Evolutionary conservation across 2,888 invertebrate species (phyloP), one percentile per base, ranked within the genome.

Genomic region (Pinctada fucata): DNA sequence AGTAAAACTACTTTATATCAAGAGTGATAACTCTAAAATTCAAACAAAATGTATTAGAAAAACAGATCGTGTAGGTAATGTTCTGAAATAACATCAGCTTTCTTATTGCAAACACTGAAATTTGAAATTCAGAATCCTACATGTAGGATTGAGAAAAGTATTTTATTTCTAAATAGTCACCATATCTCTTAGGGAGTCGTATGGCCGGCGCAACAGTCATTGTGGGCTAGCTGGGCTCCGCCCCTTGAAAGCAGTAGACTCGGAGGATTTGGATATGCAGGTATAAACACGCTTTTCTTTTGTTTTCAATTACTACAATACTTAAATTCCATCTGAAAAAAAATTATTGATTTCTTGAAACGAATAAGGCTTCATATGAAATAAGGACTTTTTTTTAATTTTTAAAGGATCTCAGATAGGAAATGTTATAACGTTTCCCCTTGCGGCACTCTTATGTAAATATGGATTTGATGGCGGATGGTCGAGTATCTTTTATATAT

Each of bases 181-280:
- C 31, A 31, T 58, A 58, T 58, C 6, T 58, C 58, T 10, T 13
- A 91, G 91, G 91, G 91, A 13, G 97, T 97, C 3, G 97, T 97
- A 5, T 97, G 97, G 93, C 98, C 98, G 16, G 96, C 97, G 0
- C 97, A 98, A 97, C 97, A 98, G 92, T 96, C 96, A 31, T 96
- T 98, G 95, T 93, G 98, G 88, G 97, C 97, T 0, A 94, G 95
- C 83, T 98, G 98, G 98, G 96, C 97, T 74, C 98, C 98, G 4
- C 97, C 97, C 1, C 92, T 96, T 87, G 98, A 98, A 92, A 83
- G 92, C 73, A 91, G 90, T 77, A 90, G 91, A 78, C 87, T 93
- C 3, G 88, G 88, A 49, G 88, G 90, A 4, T 90, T 92, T 77
- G 90, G 91, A 13, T 92, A 91, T 82, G 90, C 92, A 79, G 92